Percentiles rank a stretch among this genome's conserved stretches.
Evolutionary conservation across 2,888 invertebrate species (phyloP).

Genomic region (Dendrolimus houi): DNA sequence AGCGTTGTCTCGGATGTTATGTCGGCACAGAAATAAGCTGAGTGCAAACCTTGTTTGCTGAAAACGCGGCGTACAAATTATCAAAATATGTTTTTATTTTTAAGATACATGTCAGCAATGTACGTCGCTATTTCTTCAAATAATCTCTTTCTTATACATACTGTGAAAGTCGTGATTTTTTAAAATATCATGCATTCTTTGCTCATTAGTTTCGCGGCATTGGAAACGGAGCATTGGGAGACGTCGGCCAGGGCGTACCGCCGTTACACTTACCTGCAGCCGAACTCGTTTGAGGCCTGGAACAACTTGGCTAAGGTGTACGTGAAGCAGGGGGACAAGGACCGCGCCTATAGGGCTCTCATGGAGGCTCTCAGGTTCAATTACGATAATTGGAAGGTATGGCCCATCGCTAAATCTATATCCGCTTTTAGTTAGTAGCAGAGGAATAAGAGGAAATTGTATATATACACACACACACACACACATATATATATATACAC

Average conservation of each 20-base stretch:
- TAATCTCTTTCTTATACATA: too few species aligned
- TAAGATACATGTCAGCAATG: too few species aligned
- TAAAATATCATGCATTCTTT: too few species aligned
- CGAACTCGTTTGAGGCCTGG: slow-evolving; percentile 96
- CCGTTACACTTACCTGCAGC: slow-evolving; percentile 91
- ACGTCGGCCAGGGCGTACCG: slow-evolving; percentile 90
- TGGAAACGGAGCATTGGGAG: slow-evolving; percentile 87
- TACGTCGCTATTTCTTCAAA: too few species aligned
- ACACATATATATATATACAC: too few species aligned
- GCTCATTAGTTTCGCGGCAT: slow-evolving; percentile 80
- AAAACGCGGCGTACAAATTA: too few species aligned
- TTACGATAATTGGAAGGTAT: slow-evolving; percentile 93
- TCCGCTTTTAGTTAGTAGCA: not conserved
- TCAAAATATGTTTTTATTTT: too few species aligned
- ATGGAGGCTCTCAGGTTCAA: slow-evolving; percentile 94
- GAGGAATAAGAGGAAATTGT: not conserved
- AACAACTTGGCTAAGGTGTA: slow-evolving; percentile 97
- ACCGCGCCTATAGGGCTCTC: slow-evolving; percentile 88
- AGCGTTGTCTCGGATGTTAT: too few species aligned
- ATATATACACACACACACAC: too few species aligned
- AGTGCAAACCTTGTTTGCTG: too few species aligned
- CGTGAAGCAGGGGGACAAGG: slow-evolving; percentile 90
- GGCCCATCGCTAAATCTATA: not conserved
- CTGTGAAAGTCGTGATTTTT: too few species aligned
- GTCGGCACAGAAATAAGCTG: too few species aligned